Conservation (phyloP, 1,140 invertebrate genomes). For the Tetramorium simillimum region DNA sequence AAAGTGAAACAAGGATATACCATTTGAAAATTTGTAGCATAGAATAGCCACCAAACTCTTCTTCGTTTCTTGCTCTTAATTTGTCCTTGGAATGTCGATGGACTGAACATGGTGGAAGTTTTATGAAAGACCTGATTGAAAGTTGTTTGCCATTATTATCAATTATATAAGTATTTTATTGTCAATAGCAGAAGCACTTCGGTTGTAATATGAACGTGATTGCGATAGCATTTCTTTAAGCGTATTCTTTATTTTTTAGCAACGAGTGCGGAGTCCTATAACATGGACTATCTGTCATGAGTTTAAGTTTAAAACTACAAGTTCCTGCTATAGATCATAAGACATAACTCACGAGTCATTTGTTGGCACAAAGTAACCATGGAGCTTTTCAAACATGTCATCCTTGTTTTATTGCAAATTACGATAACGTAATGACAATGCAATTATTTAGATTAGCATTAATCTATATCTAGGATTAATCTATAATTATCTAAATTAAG, state of each 20-base stretch:
- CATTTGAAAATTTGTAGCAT: slow-evolving; percentile 25
- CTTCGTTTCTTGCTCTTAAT: not conserved
- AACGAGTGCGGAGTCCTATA: not conserved
- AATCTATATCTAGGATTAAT: no score
- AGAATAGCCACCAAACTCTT: slow-evolving; percentile 47
- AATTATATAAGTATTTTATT: not conserved
- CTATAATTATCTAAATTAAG: no score
- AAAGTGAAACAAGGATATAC: slow-evolving; percentile 66
- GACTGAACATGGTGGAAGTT: not conserved
- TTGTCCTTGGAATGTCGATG: not conserved
- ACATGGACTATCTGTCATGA: not conserved
- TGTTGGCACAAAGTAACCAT: slow-evolving; percentile 4
- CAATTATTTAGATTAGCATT: no score
- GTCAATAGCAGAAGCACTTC: not conserved
- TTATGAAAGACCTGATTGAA: not conserved
- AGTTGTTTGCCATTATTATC: not conserved
- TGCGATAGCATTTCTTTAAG: not conserved
- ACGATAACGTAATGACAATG: no score
- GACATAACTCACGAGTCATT: not conserved
- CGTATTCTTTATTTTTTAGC: not conserved
- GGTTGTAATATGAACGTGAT: not conserved
- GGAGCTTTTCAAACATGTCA: not conserved
- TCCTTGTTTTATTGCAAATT: no score
- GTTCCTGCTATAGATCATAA: not conserved
- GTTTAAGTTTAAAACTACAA: not conserved